Conservation (phyloP, 23 tunicate species). For the Halocynthia roretzi region DNA sequence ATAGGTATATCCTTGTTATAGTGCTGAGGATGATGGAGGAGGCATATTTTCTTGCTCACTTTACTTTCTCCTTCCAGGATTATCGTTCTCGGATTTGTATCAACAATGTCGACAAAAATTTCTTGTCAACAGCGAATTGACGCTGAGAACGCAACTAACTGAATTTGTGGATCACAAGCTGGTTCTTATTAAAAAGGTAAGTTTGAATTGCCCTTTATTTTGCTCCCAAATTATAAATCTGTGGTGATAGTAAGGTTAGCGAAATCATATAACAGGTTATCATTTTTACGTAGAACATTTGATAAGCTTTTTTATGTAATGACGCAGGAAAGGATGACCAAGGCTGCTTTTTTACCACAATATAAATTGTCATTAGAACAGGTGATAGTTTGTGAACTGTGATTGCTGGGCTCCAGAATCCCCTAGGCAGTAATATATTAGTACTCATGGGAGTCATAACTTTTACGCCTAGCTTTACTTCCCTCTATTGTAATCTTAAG, state of each 20-base stretch:
- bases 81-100: constrained; percentile 72
- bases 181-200: constrained; percentile 44
- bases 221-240: neutral
- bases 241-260: neutral
- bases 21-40: constrained; percentile 13
- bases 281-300: no score
- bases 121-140: constrained; percentile 79
- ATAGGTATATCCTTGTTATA: neutral
- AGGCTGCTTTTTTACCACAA: no score
- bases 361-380: no score
- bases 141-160: constrained; percentile 70
- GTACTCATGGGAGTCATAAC: neutral
- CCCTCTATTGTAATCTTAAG: no score
- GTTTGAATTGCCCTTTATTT: neutral
- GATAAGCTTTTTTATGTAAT: neutral
- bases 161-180: constrained; percentile 85
- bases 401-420: neutral
- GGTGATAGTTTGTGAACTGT: neutral
- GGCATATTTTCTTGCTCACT: neutral
- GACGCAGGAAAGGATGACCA: neutral
- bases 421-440: neutral
- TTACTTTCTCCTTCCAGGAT: constrained; percentile 21
- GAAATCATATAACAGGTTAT: neutral
- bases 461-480: no score
- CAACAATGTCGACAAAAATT: constrained; percentile 64